Conservation (phyloP, 2,113 vertebrate genomes). For the Laticauda colubrina region DNA sequence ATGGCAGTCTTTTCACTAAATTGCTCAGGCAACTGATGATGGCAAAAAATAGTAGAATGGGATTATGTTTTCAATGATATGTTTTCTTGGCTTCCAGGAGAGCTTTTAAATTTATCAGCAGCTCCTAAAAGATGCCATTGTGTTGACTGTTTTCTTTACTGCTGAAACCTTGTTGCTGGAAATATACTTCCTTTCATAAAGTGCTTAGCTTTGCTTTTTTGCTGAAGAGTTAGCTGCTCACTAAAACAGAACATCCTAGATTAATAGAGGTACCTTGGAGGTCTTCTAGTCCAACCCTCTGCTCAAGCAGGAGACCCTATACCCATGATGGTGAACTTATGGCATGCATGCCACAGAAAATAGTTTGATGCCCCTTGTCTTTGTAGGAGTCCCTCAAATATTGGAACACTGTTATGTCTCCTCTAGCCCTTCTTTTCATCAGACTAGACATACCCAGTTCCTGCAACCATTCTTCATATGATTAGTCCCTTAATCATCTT, state of each 20-base stretch:
- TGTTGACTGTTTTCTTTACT: background rate
- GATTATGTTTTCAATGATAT: background rate
- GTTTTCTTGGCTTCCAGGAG: background rate
- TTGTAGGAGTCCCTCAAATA: background rate
- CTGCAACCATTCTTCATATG: background rate
- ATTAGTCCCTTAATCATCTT: background rate
- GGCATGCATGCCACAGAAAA: background rate
- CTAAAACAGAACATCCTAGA: background rate
- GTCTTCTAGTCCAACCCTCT: too few species aligned
- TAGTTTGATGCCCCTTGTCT: background rate
- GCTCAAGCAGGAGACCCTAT: too few species aligned
- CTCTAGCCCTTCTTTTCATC: background rate
- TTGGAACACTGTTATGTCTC: background rate
- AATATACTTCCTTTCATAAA: background rate
- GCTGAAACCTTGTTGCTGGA: background rate
- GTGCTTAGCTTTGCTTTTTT: background rate
- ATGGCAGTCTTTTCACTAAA: background rate
- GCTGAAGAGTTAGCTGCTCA: background rate
- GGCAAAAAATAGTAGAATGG: background rate
- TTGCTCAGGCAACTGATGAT: accelerated
- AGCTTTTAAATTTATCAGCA: background rate
- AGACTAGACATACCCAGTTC: background rate
- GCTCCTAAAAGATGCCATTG: background rate
- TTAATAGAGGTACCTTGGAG: too few species aligned
- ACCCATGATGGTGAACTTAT: too few species aligned